Percentiles rank a stretch among this genome's conserved stretches.
Conservation (phyloP, 1,140 invertebrate genomes). For the Armadillidium nasatum region DNA sequence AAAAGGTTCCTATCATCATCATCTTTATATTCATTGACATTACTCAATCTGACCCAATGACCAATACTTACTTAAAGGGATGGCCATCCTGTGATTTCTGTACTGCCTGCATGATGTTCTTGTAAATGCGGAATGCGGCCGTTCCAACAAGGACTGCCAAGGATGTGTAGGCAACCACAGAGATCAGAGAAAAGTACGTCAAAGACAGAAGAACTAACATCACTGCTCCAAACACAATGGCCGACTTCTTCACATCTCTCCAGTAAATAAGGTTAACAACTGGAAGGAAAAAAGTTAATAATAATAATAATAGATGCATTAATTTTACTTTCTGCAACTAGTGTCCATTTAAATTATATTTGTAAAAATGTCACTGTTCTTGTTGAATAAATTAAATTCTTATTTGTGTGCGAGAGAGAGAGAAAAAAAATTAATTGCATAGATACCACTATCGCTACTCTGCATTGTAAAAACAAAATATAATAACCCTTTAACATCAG, state of each 20-base stretch:
- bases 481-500: no score
- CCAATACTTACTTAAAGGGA: conserved; percentile 64
- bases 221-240: conserved; percentile 80
- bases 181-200: conserved; percentile 90
- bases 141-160: conserved; percentile 76
- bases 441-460: no score
- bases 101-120: conserved; percentile 88
- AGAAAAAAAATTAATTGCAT: no score
- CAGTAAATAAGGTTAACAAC: conserved; percentile 93
- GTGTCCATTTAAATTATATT: no score
- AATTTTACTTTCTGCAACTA: no score
- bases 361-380: no score
- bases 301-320: no score
- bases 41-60: conserved; percentile 19
- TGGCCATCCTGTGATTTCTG: conserved; percentile 96
- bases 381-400: no score
- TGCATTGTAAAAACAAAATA: no score
- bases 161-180: conserved; percentile 85
- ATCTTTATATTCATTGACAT: no score
- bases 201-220: conserved; percentile 83
- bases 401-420: no score
- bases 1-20: no score
- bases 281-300: conserved; percentile 24
- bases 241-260: conserved; percentile 89
- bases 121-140: conserved; percentile 90